Base-by-base conservation (phyloP, 1,140 invertebrate genomes). In the Thaumatotibia leucotreta region DNA sequence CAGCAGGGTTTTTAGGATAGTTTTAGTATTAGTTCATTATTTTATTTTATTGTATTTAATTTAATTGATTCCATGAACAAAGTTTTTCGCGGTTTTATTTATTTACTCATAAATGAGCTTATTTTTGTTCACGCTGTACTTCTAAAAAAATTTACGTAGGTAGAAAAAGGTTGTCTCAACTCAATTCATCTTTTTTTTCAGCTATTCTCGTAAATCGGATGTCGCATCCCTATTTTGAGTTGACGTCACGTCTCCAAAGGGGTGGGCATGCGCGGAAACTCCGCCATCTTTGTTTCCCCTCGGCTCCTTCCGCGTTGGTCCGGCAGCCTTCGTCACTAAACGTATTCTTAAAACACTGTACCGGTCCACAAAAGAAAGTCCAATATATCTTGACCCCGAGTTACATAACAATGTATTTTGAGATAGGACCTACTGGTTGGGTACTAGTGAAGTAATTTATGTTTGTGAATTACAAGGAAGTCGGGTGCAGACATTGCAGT, bases 181-280 rank as follows among this genome's bases (percentile, higher is more conserved):
- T n/a, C n/a, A n/a, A n/a, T n/a, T n/a, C n/a, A n/a, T n/a, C n/a
- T n/a, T n/a, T 23, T 20, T 32, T 63, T 33, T 54, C 29, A 22
- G 45, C 63, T 31, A 22, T 67, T 31, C 24, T 61, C 54, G 20
- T 8, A 61, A 50, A 49, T 39, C 14, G 22, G 17, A 66, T 65
- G 20, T 17, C 31, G 3, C 70, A 63, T 31, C 62, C 70, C 80
- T 85, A 76, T 29, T 63, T 32, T 4, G 11, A 52, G 63, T 27
- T 86, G 79, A 83, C 79, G 83, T 84, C 81, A 88, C 68, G 63
- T 67, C 69, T 75, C 17, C 6, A 52, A 61, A 68, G 67, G 74
- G 72, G 72, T 77, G 76, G 65, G 73, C 85, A 84, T 88, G 85
- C 85, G 84, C 84, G 78, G 72, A 68, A 79, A 84, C 69, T 61